A percentile compares a stretch with the other conserved stretches of the same genome.
Evolutionary conservation across 2,113 vertebrate genomes (phyloP).

Genomic region (Zosterops hypoxanthus): DNA sequence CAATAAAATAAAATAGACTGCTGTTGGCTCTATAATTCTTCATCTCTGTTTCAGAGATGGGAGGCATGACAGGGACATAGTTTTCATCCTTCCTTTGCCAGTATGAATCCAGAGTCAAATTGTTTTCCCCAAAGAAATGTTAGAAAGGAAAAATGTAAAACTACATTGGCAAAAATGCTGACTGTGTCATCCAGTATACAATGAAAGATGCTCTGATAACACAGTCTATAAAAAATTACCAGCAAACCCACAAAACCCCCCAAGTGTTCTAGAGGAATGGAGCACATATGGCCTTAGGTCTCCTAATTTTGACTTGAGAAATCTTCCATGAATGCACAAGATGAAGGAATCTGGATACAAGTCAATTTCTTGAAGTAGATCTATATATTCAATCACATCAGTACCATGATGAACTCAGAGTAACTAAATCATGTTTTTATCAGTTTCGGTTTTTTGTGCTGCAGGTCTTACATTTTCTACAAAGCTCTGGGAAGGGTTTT

Average conservation of each 20-base stretch:
- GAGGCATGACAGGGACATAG: not conserved
- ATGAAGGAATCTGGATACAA: not conserved
- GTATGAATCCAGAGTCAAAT: not conserved
- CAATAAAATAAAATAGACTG: constrained; percentile 22
- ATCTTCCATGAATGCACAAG: not conserved
- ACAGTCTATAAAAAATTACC: not conserved
- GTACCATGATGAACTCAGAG: not conserved
- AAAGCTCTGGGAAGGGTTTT: not conserved
- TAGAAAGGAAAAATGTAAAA: not conserved
- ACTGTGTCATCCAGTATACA: not conserved
- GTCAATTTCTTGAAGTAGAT: not conserved
- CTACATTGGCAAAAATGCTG: not conserved
- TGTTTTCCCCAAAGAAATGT: not conserved
- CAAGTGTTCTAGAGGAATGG: not conserved
- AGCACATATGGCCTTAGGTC: not conserved
- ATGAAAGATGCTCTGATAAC: not conserved
- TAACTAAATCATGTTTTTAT: not conserved
- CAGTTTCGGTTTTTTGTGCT: not conserved
- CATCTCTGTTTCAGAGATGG: not conserved
- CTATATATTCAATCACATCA: not conserved
- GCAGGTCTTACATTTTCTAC: not conserved
- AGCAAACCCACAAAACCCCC: not conserved
- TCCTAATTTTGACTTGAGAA: not conserved
- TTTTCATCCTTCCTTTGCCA: not conserved
- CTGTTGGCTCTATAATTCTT: not conserved